A percentile compares a stretch with the other conserved stretches of the same genome.
phyloP scores from a whole-genome alignment of 2,797 vertebrate species.

The Poliocrania exsul region DNA sequence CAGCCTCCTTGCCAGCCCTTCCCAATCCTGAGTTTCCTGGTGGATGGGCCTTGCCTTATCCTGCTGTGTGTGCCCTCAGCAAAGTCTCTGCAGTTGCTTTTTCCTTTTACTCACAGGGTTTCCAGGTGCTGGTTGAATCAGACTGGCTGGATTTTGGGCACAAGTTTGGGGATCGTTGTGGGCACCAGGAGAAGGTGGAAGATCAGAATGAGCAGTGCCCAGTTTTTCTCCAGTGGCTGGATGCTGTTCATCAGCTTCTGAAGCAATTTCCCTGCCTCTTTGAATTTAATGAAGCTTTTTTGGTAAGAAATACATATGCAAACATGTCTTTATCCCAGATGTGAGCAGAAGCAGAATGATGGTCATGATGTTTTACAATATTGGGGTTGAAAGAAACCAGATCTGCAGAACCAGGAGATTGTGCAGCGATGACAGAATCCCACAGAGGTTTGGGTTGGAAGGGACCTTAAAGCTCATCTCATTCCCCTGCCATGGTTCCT shows the following conservation, averaged over 20 bases:
- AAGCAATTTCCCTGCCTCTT: constrained; percentile 98
- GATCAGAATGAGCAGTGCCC: constrained; percentile 98
- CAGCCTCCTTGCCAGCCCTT: background rate
- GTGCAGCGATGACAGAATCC: background rate
- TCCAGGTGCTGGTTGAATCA: constrained; percentile 95
- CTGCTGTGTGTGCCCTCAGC: background rate
- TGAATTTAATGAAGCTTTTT: constrained; percentile 97
- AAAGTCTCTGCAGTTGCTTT: background rate
- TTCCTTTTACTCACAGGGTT: constrained; percentile 82
- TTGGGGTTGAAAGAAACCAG: background rate
- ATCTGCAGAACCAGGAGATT: background rate
- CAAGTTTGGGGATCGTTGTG: constrained; percentile 97
- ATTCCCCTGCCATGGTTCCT: rapidly evolving
- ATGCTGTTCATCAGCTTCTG: constrained; percentile 96
- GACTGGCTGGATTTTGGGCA: constrained; percentile 98
- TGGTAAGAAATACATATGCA: constrained; percentile 80
- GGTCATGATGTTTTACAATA: rapidly evolving
- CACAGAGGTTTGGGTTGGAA: background rate
- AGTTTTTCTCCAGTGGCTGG: constrained; percentile 98
- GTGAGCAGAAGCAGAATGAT: background rate
- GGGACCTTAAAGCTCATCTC: background rate
- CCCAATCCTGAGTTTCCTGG: background rate
- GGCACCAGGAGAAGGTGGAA: constrained; percentile 94
- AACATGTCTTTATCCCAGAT: background rate
- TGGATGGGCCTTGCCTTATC: background rate